These are phyloP conservation scores for Phrynocephalus forsythii DNA, from an alignment of 2,797 vertebrate genomes.

Conservation along the genomic window DNA sequence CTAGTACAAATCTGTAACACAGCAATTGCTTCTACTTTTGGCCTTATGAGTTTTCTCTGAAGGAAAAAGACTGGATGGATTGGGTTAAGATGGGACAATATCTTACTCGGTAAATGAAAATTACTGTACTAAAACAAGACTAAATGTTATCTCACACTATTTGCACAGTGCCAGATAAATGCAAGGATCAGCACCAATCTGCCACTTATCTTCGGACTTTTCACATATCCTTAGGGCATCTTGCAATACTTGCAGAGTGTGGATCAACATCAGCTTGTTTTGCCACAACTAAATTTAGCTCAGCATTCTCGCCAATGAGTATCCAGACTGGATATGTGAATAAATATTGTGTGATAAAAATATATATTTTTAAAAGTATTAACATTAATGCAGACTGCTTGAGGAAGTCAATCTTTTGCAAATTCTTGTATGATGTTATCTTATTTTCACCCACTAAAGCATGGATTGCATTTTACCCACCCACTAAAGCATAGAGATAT, in stretches of 20 bases:
- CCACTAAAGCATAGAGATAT: no score
- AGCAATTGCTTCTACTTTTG: background rate
- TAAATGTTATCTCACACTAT: conserved; percentile 37
- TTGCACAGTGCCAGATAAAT: conserved; percentile 26
- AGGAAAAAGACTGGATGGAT: background rate
- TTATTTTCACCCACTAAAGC: background rate
- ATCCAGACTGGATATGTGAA: background rate
- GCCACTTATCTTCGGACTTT: conserved; percentile 38
- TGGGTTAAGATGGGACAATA: background rate
- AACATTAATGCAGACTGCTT: background rate
- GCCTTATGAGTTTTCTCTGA: background rate
- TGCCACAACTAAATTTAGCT: conserved; percentile 17
- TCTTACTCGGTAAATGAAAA: conserved; percentile 29
- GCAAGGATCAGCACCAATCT: conserved; percentile 40
- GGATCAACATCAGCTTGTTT: conserved; percentile 9
- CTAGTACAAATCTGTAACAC: background rate
- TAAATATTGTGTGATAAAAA: background rate
- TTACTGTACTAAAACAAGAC: conserved; percentile 28
- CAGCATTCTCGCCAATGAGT: background rate
- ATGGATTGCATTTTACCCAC: background rate
- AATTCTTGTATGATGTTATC: background rate
- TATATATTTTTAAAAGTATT: background rate
- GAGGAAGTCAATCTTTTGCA: background rate
- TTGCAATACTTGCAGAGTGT: conserved; percentile 17
- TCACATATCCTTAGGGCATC: conserved; percentile 32